Conservation (phyloP, 2,888 invertebrate species). For the Torymus auratus region DNA sequence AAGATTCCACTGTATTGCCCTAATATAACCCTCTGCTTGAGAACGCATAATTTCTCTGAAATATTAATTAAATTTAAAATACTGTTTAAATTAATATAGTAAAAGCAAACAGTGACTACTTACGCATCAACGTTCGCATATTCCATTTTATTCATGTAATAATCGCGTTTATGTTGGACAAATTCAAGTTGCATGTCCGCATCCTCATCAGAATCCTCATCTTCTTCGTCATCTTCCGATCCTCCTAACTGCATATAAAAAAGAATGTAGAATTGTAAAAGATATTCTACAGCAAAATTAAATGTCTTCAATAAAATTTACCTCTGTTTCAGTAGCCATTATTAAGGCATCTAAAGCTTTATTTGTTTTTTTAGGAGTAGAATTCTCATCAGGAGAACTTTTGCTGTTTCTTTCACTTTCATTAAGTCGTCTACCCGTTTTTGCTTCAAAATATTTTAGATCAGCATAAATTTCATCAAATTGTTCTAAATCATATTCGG, state of each 20-base stretch:
- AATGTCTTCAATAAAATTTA: background rate
- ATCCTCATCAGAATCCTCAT: constrained; percentile 65
- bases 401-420: constrained; percentile 73
- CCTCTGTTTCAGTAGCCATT: constrained; percentile 46
- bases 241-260: constrained; percentile 61
- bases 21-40: constrained; percentile 93
- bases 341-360: constrained; percentile 76
- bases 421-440: constrained; percentile 83
- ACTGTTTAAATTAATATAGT: background rate
- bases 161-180: constrained; percentile 89
- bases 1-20: constrained; percentile 97
- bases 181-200: constrained; percentile 85
- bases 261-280: background rate
- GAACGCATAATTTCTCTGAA: constrained; percentile 85
- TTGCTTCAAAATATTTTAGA: constrained; percentile 88
- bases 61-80: constrained; percentile 54
- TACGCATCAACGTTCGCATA: constrained; percentile 87
- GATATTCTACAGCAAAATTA: no score
- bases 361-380: constrained; percentile 62
- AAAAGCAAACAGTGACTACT: constrained; percentile 67
- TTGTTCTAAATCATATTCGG: constrained; percentile 85
- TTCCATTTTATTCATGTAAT: constrained; percentile 93
- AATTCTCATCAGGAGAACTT: constrained; percentile 60
- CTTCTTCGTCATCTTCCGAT: constrained; percentile 69
- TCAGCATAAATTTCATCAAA: constrained; percentile 89